These are phyloP conservation scores for Netelia fuscicornis DNA, from an alignment of 2,888 invertebrate genomes.

Conservation along the genomic window DNA sequence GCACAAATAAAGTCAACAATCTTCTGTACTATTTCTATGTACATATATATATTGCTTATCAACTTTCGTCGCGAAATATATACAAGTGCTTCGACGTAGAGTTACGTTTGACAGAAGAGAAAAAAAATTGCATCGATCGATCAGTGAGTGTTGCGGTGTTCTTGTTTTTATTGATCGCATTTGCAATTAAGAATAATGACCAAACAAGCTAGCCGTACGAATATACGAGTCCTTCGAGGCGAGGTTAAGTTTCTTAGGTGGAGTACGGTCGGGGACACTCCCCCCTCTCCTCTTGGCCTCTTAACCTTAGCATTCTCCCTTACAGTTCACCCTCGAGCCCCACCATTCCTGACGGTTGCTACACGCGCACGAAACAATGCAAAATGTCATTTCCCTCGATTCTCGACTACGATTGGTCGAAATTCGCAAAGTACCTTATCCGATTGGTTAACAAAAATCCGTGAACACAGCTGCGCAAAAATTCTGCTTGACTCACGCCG, in stretches of 20 bases:
- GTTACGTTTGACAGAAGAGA: background rate
- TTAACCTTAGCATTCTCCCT: conserved; percentile 5
- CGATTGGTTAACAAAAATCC: conserved; percentile 66
- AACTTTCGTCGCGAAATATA: background rate
- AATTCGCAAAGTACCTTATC: background rate
- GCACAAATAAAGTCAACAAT: background rate
- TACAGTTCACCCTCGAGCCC: background rate
- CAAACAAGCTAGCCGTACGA: background rate
- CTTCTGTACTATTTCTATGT: background rate
- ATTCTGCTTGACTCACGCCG: conserved; percentile 63
- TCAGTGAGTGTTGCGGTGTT: background rate
- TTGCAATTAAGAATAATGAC: background rate
- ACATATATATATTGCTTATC: background rate
- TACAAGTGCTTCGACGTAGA: background rate
- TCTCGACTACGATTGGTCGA: conserved; percentile 60
- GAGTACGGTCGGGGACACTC: conserved; percentile 21
- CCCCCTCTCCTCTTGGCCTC: background rate
- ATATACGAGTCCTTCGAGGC: conserved; percentile 32
- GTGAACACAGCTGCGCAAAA: conserved; percentile 14
- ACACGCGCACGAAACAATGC: conserved; percentile 29
- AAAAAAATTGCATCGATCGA: conserved; percentile 6
- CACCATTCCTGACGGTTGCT: conserved; percentile 14
- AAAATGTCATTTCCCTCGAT: conserved; percentile 62
- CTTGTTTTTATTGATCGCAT: conserved; percentile 7
- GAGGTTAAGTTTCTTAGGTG: conserved; percentile 60